A percentile compares a stretch with the other conserved stretches of the same genome.
Evolutionary conservation across 2,113 vertebrate genomes (phyloP).

Genomic region (Esox niger): DNA sequence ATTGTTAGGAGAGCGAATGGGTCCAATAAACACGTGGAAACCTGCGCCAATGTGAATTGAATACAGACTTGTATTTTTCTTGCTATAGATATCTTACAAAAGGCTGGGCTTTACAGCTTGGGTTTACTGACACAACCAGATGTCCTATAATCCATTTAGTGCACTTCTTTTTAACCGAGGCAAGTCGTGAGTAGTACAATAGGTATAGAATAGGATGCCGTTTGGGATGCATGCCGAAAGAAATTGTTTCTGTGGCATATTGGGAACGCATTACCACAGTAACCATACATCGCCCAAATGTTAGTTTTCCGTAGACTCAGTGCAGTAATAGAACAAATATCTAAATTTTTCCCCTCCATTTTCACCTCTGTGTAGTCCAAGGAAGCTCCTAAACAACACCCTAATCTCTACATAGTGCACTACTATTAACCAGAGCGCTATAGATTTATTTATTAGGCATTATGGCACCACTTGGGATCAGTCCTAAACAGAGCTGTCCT

Average conservation of each 20-base stretch:
- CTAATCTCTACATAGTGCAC: too few relatives aligned
- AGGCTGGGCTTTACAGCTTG: too few relatives aligned
- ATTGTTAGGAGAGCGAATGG: neutral
- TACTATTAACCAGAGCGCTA: too few relatives aligned
- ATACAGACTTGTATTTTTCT: neutral
- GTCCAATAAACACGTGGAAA: neutral
- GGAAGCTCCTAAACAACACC: too few relatives aligned
- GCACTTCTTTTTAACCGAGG: too few relatives aligned
- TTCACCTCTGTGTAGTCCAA: neutral
- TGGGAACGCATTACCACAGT: constrained; percentile 8
- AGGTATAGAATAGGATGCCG: too few relatives aligned
- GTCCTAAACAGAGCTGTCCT: neutral
- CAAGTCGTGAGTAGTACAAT: too few relatives aligned
- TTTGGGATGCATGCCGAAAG: too few relatives aligned
- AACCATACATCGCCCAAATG: constrained; percentile 18
- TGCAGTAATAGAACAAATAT: neutral
- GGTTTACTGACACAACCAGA: too few relatives aligned
- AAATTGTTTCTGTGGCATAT: neutral
- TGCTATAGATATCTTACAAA: neutral
- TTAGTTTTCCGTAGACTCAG: neutral
- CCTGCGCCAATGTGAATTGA: neutral
- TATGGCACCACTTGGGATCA: neutral
- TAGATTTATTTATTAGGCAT: too few relatives aligned
- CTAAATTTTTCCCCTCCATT: neutral
- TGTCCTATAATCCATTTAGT: too few relatives aligned